Conservation (phyloP, 2,888 invertebrate species). For the Drosophila ezoana region DNA sequence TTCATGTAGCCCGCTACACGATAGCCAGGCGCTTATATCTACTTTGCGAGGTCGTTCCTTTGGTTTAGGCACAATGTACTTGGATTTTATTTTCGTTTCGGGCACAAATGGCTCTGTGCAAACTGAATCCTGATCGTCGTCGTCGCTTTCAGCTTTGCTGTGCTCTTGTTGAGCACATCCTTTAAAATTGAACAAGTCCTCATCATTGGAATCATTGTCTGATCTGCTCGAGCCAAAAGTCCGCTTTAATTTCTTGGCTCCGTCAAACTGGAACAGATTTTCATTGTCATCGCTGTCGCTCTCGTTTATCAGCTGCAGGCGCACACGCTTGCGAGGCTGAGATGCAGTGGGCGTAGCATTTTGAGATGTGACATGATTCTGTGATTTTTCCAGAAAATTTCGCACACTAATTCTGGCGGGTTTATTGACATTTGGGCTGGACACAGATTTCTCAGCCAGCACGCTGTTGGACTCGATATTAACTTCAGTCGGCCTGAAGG, state of each 20-base stretch:
- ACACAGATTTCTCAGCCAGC: conserved; percentile 6
- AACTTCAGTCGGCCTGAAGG: not conserved
- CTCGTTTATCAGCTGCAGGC: conserved; percentile 72
- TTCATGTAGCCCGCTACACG: conserved; percentile 65
- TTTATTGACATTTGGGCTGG: conserved; percentile 15
- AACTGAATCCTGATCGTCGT: conserved; percentile 48
- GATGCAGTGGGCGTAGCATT: conserved; percentile 11
- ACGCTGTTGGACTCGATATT: conserved; percentile 5
- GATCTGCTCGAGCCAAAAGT: not conserved
- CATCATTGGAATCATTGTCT: conserved; percentile 40
- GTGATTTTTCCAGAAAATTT: conserved; percentile 74
- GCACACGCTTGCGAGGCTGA: conserved; percentile 65
- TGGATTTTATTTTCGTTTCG: conserved; percentile 34
- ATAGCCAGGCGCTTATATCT: conserved; percentile 79
- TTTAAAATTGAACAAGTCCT: conserved; percentile 64
- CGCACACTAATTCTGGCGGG: conserved; percentile 36
- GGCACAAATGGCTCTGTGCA: conserved; percentile 57
- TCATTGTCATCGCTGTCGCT: conserved; percentile 79
- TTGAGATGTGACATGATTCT: conserved; percentile 29
- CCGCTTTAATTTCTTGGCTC: conserved; percentile 43
- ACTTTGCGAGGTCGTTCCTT: conserved; percentile 64
- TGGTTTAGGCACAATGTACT: conserved; percentile 60
- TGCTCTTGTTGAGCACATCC: conserved; percentile 6
- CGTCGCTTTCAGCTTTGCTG: conserved; percentile 6
- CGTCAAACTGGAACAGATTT: conserved; percentile 78